A percentile compares a stretch with the other conserved stretches of the same genome.
These are phyloP conservation scores for Recurvirostra avosetta DNA, from an alignment of 2,113 vertebrate genomes.

Conservation along the genomic window DNA sequence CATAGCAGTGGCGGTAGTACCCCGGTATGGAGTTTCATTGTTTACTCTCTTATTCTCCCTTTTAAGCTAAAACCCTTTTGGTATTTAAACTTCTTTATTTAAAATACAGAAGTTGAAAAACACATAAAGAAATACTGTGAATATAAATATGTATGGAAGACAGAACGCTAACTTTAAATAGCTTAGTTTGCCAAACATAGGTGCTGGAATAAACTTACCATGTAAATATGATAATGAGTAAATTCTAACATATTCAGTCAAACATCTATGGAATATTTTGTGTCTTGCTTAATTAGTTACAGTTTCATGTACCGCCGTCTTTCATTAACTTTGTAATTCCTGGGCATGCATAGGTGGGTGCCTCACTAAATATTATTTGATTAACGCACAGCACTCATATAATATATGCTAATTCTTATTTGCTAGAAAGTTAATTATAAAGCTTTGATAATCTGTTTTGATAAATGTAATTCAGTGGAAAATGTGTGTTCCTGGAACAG, in stretches of 20 bases:
- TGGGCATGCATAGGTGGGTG: slow-evolving; percentile 54
- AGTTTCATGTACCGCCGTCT: slow-evolving; percentile 54
- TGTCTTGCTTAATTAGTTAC: slow-evolving; percentile 67
- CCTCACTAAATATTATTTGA: slow-evolving; percentile 53
- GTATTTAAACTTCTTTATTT: not conserved
- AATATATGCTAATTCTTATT: slow-evolving; percentile 70
- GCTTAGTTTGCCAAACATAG: not conserved
- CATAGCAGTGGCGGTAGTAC: too few relatives aligned
- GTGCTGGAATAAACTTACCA: not conserved
- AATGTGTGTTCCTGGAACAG: slow-evolving; percentile 20
- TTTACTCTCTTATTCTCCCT: not conserved
- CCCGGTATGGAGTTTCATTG: not conserved
- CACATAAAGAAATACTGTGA: not conserved
- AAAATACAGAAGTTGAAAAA: not conserved
- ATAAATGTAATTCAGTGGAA: slow-evolving; percentile 53
- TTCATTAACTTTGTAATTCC: slow-evolving; percentile 69
- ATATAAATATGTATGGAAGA: accelerated
- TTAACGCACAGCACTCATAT: slow-evolving; percentile 30
- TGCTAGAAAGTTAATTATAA: slow-evolving; percentile 66
- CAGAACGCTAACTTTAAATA: not conserved
- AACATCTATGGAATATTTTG: slow-evolving; percentile 35
- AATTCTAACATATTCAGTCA: slow-evolving; percentile 45
- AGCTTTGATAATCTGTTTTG: slow-evolving; percentile 65
- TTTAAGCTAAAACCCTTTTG: not conserved
- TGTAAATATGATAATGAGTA: slow-evolving; percentile 54